These are phyloP conservation scores for Dexiosoma caninum DNA, from an alignment of 2,888 invertebrate species.

Conservation along the genomic window DNA sequence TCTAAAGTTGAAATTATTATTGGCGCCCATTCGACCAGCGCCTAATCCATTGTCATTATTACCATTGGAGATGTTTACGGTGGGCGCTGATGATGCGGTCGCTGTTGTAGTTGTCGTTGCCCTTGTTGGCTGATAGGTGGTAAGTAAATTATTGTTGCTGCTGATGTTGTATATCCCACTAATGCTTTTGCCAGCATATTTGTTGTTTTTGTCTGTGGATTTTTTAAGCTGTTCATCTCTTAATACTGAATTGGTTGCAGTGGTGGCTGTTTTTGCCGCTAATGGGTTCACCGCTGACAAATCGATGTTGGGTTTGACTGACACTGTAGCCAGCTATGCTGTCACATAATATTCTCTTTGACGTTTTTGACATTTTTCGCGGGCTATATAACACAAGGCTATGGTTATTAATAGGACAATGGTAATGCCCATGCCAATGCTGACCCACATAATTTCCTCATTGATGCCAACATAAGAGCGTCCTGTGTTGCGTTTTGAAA, in stretches of 20 bases:
- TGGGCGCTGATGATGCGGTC: constrained; percentile 26
- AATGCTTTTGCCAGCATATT: constrained; percentile 38
- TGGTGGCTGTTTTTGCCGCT: not conserved
- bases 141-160: constrained; percentile 28
- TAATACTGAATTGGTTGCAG: not conserved
- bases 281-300: constrained; percentile 4
- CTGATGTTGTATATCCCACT: constrained; percentile 12
- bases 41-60: not conserved
- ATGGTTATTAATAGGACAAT: constrained; percentile 89
- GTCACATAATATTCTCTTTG: constrained; percentile 85
- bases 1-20: constrained; percentile 50
- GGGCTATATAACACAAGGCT: constrained; percentile 88
- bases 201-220: constrained; percentile 3
- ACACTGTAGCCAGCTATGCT: constrained; percentile 79
- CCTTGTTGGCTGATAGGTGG: constrained; percentile 26
- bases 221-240: constrained; percentile 2
- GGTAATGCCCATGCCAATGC: constrained; percentile 83
- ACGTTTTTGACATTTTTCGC: constrained; percentile 88
- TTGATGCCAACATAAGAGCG: constrained; percentile 90
- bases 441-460: constrained; percentile 93
- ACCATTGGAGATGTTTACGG: not conserved
- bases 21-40: constrained; percentile 1
- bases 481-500: constrained; percentile 79
- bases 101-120: constrained; percentile 40
- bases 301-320: constrained; percentile 27